Conservation (phyloP, 2,888 invertebrate genomes). For the Conomelus anceps region DNA sequence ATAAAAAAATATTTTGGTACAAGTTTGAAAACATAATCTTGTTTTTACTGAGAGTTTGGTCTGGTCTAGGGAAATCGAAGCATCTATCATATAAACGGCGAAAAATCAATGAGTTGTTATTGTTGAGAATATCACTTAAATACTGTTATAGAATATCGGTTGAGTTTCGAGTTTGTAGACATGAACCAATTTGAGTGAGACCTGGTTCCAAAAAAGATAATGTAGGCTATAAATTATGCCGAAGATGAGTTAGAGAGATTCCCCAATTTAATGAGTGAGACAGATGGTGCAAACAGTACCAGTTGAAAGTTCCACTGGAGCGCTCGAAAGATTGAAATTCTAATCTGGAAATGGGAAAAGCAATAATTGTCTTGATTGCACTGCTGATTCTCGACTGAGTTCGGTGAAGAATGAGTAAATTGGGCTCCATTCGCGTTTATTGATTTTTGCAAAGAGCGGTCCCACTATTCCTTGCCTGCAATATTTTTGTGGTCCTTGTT, state of each 20-base stretch:
- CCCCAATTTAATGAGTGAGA: neutral
- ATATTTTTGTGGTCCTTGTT: neutral
- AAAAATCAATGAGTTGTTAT: too few relatives aligned
- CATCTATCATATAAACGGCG: too few relatives aligned
- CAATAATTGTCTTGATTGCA: neutral
- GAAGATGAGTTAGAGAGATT: neutral
- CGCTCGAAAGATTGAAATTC: neutral
- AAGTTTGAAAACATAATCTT: too few relatives aligned
- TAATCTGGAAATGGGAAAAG: neutral
- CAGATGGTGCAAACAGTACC: neutral
- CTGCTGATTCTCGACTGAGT: neutral
- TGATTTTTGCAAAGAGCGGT: neutral
- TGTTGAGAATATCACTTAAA: too few relatives aligned
- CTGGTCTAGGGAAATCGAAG: too few relatives aligned
- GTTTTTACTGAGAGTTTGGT: too few relatives aligned
- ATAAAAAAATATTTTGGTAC: too few relatives aligned
- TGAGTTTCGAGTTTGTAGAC: neutral
- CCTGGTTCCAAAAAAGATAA: neutral
- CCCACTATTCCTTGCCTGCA: neutral
- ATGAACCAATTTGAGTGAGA: neutral
- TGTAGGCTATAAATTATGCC: neutral
- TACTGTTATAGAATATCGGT: neutral
- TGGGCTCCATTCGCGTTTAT: neutral
- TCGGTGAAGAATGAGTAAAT: neutral
- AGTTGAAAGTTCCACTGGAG: neutral